Conservation (phyloP, 2,888 invertebrate genomes). For the Eubasilissa splendida region DNA sequence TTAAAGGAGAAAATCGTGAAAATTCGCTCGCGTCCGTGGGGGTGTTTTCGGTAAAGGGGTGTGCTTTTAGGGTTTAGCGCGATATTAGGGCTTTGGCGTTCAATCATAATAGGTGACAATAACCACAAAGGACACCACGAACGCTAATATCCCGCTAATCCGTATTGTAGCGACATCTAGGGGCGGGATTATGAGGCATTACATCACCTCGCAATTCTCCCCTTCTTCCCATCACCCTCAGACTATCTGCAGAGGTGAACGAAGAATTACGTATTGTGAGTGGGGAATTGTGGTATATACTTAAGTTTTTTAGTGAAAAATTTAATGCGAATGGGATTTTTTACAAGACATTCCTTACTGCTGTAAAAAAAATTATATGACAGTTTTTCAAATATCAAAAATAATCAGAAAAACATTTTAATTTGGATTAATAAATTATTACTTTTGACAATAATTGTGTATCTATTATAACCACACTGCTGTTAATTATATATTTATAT, state of each 20-base stretch:
- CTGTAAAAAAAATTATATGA: no score
- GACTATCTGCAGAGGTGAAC: background rate
- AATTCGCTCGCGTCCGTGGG: background rate
- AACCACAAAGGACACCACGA: constrained; percentile 54
- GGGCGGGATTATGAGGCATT: constrained; percentile 57
- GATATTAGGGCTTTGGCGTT: constrained; percentile 56
- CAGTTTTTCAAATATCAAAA: no score
- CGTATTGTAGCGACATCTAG: constrained; percentile 58
- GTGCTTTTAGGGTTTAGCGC: constrained; percentile 38
- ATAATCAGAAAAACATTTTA: no score
- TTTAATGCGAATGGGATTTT: no score
- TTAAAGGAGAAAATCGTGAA: background rate
- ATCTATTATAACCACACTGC: no score
- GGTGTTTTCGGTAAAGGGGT: constrained; percentile 25
- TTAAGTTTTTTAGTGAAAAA: no score
- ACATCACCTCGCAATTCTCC: constrained; percentile 50
- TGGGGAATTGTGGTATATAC: no score
- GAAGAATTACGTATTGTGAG: background rate
- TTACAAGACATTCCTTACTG: no score
- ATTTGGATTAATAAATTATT: no score
- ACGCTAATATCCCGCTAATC: constrained; percentile 58
- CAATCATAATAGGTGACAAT: constrained; percentile 59
- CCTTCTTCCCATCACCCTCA: background rate
- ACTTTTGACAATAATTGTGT: no score
- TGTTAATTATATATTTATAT: no score